A percentile compares a stretch with the other conserved stretches of the same genome.
Evolutionary conservation across 2,797 vertebrate species (phyloP).

Genomic region (Podarcis lilfordi): DNA sequence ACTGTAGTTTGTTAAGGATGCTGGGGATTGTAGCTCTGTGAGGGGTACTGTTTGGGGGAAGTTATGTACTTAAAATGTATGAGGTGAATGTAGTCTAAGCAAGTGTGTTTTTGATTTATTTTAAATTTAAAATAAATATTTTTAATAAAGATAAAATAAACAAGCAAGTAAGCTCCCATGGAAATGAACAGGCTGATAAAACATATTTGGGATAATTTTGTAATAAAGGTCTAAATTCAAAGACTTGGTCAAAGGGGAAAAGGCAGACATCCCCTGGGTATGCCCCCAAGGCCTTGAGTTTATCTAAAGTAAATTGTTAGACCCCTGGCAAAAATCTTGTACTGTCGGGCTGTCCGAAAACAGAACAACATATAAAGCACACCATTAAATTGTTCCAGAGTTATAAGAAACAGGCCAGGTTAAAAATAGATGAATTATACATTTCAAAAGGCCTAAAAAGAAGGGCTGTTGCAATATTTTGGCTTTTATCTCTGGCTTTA

Average conservation of each 20-base stretch:
- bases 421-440: neutral
- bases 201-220: neutral
- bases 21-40: no score
- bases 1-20: no score
- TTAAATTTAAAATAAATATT: no score
- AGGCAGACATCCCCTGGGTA: no score
- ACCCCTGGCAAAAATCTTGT: neutral
- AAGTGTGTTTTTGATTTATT: no score
- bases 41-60: no score
- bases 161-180: neutral
- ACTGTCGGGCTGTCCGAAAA: neutral
- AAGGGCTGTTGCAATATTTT: neutral
- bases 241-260: neutral
- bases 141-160: no score
- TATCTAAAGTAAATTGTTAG: neutral
- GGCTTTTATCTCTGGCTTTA: slow-evolving; percentile 4
- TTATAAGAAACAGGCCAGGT: neutral
- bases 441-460: neutral
- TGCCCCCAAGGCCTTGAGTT: neutral
- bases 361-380: neutral
- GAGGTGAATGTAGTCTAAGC: no score
- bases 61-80: no score
- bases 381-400: neutral
- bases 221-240: neutral
- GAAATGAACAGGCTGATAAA: neutral